These are phyloP conservation scores for Nipponia nippon DNA, from an alignment of 2,113 vertebrate genomes.

Conservation along the genomic window DNA sequence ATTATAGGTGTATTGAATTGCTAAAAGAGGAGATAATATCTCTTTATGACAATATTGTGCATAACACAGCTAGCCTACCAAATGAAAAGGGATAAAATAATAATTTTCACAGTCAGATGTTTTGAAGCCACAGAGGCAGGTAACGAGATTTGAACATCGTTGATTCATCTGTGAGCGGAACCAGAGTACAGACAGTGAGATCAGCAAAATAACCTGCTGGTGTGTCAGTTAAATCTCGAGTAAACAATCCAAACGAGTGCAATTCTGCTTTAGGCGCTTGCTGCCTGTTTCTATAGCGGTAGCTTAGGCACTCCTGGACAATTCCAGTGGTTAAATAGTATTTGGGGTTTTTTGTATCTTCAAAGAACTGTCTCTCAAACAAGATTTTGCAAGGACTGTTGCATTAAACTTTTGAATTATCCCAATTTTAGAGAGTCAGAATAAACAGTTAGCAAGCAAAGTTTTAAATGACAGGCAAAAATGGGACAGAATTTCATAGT, in stretches of 20 bases:
- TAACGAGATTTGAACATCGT: constrained; percentile 33
- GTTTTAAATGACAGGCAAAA: background rate
- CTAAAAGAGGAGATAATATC: constrained; percentile 4
- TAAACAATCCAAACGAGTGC: constrained; percentile 1
- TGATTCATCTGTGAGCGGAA: background rate
- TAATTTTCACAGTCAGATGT: constrained; percentile 53
- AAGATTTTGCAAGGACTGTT: background rate
- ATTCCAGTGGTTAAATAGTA: background rate
- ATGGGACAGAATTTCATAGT: background rate
- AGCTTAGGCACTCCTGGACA: background rate
- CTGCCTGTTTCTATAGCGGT: background rate
- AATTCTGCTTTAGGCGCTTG: background rate
- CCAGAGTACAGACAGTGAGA: background rate
- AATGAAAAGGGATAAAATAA: constrained; percentile 11
- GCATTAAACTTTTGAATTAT: background rate
- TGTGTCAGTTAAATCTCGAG: constrained; percentile 4
- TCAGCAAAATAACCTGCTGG: constrained; percentile 25
- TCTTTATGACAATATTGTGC: background rate
- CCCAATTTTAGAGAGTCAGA: background rate
- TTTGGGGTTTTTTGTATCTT: background rate
- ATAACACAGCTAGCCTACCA: constrained; percentile 1
- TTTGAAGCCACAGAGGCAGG: constrained; percentile 24
- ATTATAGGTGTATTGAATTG: constrained; percentile 30
- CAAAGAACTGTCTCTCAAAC: background rate
- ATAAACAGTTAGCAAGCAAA: background rate